Base-by-base conservation (phyloP, 2,797 vertebrate species). In the Linurgus olivaceus region DNA sequence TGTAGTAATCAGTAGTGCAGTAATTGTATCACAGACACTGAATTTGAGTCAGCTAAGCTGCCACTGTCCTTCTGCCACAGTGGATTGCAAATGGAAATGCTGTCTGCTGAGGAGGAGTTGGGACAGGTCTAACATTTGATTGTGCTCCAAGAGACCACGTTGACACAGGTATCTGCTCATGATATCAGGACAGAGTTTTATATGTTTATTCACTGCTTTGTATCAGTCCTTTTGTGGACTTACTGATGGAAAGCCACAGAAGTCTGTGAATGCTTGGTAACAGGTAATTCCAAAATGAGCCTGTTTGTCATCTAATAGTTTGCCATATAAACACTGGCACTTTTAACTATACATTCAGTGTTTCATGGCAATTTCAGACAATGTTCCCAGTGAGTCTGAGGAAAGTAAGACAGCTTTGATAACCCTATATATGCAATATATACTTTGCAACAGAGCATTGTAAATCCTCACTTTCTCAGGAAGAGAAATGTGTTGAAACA, bases 11-110 rank as follows among this genome's bases (percentile, higher is more conserved):
- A 90, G 92, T 88, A 94, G 38, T 2, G 1, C 71, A 92, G 95
- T 96, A 93, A 96, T 91, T 97, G 80, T 97, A 74, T 97, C 88
- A 83, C 38, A 94, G 86, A 71, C 59, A 47, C 48, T 58, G 81
- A 96, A 78, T 95, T 86, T 82, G 75, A 38, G 33, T 80, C 70
- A 75, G 61, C 48, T 70, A 93, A 76, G 19, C 88, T 85, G 73
- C 15, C 62, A 33, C 23, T 80, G 65, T 83, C 82, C 90, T 94
- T 71, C 67, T 63, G 61, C 52, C 1, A 5, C 61, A 23, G 20
- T 24, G 31, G 86, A 82, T 86, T 90, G 38, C 13, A 81, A 68
- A 59, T 54, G 86, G 83, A 57, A 86, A 55, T 0, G 0, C 48
- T 80, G 21, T 72, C 86, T 93, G 59, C 70, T 66, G 70, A 73